phyloP scores from a whole-genome alignment of 2,113 vertebrate genomes.

The Meleagris gallopavo region DNA sequence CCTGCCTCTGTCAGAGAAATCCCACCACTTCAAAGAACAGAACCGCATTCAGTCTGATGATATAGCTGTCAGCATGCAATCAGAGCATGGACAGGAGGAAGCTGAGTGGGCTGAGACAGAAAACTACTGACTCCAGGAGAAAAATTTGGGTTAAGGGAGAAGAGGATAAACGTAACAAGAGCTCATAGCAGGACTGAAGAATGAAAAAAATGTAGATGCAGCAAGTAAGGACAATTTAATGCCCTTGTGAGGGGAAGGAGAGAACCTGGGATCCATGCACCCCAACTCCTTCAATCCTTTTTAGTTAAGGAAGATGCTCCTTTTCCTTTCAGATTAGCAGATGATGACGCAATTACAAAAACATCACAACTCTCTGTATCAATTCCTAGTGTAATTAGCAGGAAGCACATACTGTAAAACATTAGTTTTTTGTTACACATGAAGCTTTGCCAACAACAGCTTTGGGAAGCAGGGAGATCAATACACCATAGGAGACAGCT shows the following conservation, averaged over 20 bases:
- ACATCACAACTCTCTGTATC: fast-evolving
- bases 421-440: background rate
- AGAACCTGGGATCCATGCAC: background rate
- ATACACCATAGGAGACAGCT: background rate
- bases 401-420: background rate
- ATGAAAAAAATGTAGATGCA: background rate
- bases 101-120: background rate
- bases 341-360: background rate
- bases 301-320: background rate
- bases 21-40: background rate
- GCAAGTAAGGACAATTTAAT: background rate
- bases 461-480: background rate
- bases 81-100: background rate
- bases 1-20: background rate
- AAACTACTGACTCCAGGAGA: background rate
- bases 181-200: background rate
- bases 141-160: background rate
- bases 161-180: background rate
- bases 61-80: background rate
- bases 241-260: background rate
- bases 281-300: background rate
- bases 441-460: background rate
- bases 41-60: background rate
- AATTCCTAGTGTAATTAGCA: background rate
- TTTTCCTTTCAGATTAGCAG: background rate